Conservation (phyloP, 1,140 invertebrate genomes). For the Meloidogyne hapla region DNA sequence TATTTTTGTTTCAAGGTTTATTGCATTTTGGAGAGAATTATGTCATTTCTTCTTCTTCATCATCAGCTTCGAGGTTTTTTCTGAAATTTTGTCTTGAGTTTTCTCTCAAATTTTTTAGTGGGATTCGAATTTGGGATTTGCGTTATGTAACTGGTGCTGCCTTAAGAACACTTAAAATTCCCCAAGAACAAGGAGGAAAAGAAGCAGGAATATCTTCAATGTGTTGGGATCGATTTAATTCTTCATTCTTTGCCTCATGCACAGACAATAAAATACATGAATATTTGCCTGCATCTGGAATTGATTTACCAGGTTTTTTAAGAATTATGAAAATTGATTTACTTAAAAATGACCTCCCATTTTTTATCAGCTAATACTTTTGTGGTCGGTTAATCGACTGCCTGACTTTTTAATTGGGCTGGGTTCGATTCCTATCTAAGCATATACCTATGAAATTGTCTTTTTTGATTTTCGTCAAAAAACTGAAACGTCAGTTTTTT, state of each 20-base stretch:
- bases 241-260: constrained; percentile 34
- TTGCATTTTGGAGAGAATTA: constrained; percentile 36
- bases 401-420: neutral
- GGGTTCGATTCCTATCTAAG: too few relatives aligned
- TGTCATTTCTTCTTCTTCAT: constrained; percentile 34
- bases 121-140: constrained; percentile 42
- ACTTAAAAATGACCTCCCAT: too few relatives aligned
- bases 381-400: neutral
- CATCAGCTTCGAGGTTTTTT: constrained; percentile 29
- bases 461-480: too few relatives aligned
- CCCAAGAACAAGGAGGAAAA: constrained; percentile 22
- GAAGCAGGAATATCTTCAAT: constrained; percentile 37
- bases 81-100: neutral
- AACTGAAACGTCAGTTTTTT: too few relatives aligned
- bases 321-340: neutral
- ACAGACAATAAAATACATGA: constrained; percentile 42
- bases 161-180: constrained; percentile 20
- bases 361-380: too few relatives aligned
- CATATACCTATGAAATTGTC: too few relatives aligned
- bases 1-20: constrained; percentile 12
- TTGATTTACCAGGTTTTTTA: constrained; percentile 17
- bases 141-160: constrained; percentile 30
- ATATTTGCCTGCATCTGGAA: constrained; percentile 30
- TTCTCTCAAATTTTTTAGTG: constrained; percentile 25
- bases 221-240: constrained; percentile 38